A percentile compares a stretch with the other conserved stretches of the same genome.
Conservation (phyloP, 2,888 invertebrate genomes). For the Electrophaes corylata region DNA sequence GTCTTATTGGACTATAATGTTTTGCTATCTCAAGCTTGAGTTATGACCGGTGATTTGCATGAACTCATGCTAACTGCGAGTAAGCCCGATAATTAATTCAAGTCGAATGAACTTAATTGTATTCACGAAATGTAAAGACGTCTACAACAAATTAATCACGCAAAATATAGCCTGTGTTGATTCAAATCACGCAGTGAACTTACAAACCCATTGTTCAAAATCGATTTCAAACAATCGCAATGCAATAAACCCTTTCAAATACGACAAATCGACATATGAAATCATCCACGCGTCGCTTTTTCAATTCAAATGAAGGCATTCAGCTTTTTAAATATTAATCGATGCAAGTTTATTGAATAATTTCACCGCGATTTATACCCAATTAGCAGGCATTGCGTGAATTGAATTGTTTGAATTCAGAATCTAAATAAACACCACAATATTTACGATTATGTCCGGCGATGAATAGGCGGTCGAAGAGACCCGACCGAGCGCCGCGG, state of each 20-base stretch:
- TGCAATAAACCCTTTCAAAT: conserved; percentile 54
- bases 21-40: conserved; percentile 56
- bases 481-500: conserved; percentile 67
- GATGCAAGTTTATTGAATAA: conserved; percentile 81
- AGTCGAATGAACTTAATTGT: conserved; percentile 53
- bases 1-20: conserved; percentile 57
- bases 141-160: conserved; percentile 58
- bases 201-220: conserved; percentile 42
- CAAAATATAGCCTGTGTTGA: conserved; percentile 42
- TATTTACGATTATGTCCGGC: conserved; percentile 81
- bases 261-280: conserved; percentile 65
- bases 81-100: conserved; percentile 55
- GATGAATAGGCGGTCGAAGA: conserved; percentile 64
- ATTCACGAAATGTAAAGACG: conserved; percentile 50
- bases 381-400: conserved; percentile 81
- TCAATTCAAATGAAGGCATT: conserved; percentile 76
- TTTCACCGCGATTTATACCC: conserved; percentile 80
- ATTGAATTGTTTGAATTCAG: conserved; percentile 82
- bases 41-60: conserved; percentile 61
- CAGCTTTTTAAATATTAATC: conserved; percentile 73
- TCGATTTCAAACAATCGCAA: conserved; percentile 47
- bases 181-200: conserved; percentile 50
- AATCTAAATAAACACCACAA: conserved; percentile 82
- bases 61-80: conserved; percentile 48
- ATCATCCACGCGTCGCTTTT: conserved; percentile 72